Base-by-base conservation (phyloP, 2,113 vertebrate species). In the Sylvietta virens region DNA sequence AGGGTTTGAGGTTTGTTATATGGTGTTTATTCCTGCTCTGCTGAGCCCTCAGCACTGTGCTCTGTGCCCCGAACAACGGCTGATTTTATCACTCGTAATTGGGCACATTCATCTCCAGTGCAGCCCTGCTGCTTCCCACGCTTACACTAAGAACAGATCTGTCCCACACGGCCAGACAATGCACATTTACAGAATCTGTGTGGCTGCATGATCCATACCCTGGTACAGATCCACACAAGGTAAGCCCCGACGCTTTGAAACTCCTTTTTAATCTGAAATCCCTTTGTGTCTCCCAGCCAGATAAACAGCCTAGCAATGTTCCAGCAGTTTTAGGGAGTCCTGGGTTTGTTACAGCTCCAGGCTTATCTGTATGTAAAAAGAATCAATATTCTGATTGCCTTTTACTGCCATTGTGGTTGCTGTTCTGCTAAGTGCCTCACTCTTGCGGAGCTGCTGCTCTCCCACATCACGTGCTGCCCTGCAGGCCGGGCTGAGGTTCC, bases 351-450 rank as follows among this genome's bases (percentile, higher is more conserved):
- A 94, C 81, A 88, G 95, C 84, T 92, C 79, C 72, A 35, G 83
- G 84, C 87, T 93, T 94, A 82, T 89, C 79, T 71, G 71, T 78
- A 78, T 65, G 57, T 86, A 91, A 76, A 86, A 95, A 82, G 87
- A 95, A 93, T 94, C 84, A 76, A 94, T 97, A 93, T 74, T 90
- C 92, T 60, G 90, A 95, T 92, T 93, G 93, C 76, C 82, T 97
- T 96, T 92, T 62, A 37, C 85, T 84, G 85, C 69, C 42, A 15
- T 18, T 7, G 0, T 44, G 57, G 72, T 93, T 23, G 69, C 60
- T 86, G 56, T 9, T 90, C 81, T 90, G 50, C 37, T 56, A 53
- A 86, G 73, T 57, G 88, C 72, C 76, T 93, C 1, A 1, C 47
- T 91, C 60, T 78, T 7, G 33, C 53, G 64, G 11, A 93, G 84